These are phyloP conservation scores for Cyphomyrus discorhynchus DNA, from an alignment of 2,113 vertebrate genomes.

Conservation along the genomic window DNA sequence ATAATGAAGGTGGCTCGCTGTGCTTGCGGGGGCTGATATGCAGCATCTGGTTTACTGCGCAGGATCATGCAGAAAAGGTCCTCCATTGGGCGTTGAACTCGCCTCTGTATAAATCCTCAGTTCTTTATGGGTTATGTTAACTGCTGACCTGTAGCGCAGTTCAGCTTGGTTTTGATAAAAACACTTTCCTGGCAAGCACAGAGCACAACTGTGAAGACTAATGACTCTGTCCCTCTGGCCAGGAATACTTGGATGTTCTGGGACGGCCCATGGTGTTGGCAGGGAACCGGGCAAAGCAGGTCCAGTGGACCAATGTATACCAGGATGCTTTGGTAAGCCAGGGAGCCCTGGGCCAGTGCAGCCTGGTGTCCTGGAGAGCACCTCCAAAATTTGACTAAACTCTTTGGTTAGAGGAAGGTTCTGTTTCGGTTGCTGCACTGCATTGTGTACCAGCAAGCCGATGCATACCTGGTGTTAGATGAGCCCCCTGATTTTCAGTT, in stretches of 20 bases:
- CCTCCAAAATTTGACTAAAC: neutral
- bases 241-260: conserved; percentile 96
- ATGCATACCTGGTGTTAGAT: neutral
- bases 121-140: neutral
- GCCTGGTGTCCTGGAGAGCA: neutral
- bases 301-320: conserved; percentile 98
- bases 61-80: neutral
- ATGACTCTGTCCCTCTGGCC: conserved; percentile 26
- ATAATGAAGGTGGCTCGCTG: conserved; percentile 34
- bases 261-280: conserved; percentile 97
- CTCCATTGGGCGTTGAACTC: neutral
- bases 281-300: conserved; percentile 88
- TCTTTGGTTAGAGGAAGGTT: neutral
- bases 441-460: neutral
- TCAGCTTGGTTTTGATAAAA: neutral
- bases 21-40: neutral
- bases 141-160: conserved; percentile 16
- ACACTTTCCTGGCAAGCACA: neutral
- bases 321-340: conserved; percentile 87
- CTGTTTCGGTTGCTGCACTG: neutral
- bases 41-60: neutral
- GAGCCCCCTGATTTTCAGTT: neutral
- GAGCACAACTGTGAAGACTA: neutral
- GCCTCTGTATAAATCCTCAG: neutral
- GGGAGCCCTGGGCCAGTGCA: neutral